Conservation (phyloP, 2,113 vertebrate genomes). For the Myrmophylax atrothorax region DNA sequence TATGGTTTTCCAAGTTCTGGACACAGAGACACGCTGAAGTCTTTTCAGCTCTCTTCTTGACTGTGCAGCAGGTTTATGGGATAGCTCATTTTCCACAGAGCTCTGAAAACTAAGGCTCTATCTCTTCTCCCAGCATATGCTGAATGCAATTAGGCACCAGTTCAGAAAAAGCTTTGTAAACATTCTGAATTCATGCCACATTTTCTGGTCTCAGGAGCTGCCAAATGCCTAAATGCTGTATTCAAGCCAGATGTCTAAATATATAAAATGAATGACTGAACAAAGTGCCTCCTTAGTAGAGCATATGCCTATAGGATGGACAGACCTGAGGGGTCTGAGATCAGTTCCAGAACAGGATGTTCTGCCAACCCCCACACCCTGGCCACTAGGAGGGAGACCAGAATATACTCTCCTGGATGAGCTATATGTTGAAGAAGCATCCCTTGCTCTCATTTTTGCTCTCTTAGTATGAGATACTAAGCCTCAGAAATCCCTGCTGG, state of each 20-base stretch:
- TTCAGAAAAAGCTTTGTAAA: slow-evolving; percentile 65
- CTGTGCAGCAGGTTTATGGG: not conserved
- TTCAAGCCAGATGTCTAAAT: slow-evolving; percentile 58
- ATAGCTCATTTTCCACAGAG: not conserved
- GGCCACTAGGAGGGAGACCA: not conserved
- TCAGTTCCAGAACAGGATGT: not conserved
- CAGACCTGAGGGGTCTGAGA: not conserved
- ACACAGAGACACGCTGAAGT: not conserved
- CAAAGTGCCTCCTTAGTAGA: slow-evolving; percentile 26
- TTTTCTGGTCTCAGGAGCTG: slow-evolving; percentile 36
- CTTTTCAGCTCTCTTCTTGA: not conserved
- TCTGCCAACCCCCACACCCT: not conserved
- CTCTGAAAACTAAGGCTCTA: slow-evolving; percentile 12
- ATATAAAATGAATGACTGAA: slow-evolving; percentile 60
- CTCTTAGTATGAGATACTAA: not conserved
- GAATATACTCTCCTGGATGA: not conserved
- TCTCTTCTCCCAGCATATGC: slow-evolving; percentile 58
- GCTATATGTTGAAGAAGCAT: not conserved
- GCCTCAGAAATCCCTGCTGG: not conserved
- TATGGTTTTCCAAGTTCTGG: not conserved
- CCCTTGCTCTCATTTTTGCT: not conserved
- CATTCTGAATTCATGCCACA: slow-evolving; percentile 55
- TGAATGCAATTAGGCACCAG: slow-evolving; percentile 62
- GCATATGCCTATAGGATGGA: slow-evolving; percentile 22
- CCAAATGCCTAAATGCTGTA: slow-evolving; percentile 42